A percentile compares a stretch with the other conserved stretches of the same genome.
phyloP scores from a whole-genome alignment of 1,140 invertebrate species.

The Ceratina calcarata region DNA sequence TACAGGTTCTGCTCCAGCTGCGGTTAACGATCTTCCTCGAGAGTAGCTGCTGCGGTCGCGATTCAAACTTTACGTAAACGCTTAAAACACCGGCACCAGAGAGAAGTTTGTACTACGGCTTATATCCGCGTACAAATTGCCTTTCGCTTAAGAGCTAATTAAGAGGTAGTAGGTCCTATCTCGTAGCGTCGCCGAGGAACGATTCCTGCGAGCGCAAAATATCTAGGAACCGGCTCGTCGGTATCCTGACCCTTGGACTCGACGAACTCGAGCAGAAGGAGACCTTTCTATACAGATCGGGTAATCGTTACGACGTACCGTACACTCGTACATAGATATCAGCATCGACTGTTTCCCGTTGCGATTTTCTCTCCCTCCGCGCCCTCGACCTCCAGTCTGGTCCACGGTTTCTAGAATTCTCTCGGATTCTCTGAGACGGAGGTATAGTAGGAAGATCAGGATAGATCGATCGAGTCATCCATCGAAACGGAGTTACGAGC shows the following conservation, averaged over 20 bases:
- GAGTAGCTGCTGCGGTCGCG: slow-evolving; percentile 16
- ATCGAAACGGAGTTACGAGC: slow-evolving; percentile 8
- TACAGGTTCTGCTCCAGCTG: slow-evolving; percentile 5
- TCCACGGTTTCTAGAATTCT: slow-evolving; percentile 58
- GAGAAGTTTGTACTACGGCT: slow-evolving; percentile 59
- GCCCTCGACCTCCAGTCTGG: slow-evolving; percentile 35
- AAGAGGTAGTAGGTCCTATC: slow-evolving; percentile 44
- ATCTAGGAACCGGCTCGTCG: slow-evolving; percentile 36
- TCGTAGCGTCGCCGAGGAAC: slow-evolving; percentile 20
- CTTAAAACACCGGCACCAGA: slow-evolving; percentile 49
- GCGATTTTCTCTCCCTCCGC: slow-evolving; percentile 50
- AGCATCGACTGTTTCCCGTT: slow-evolving; percentile 59
- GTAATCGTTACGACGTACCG: slow-evolving; percentile 75
- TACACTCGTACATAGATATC: slow-evolving; percentile 76
- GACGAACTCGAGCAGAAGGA: slow-evolving; percentile 35
- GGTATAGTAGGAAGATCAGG: too few species aligned
- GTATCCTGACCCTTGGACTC: slow-evolving; percentile 51
- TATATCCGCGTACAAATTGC: slow-evolving; percentile 61
- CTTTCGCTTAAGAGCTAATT: slow-evolving; percentile 67
- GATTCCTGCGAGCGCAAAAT: slow-evolving; percentile 47
- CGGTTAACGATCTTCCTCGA: slow-evolving; percentile 28
- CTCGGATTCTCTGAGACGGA: slow-evolving; percentile 61
- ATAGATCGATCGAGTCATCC: too few species aligned
- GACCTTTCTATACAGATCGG: slow-evolving; percentile 53
- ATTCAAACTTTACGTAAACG: slow-evolving; percentile 63